Conservation (phyloP, 1,140 invertebrate species). For the Drosophila serrata region DNA sequence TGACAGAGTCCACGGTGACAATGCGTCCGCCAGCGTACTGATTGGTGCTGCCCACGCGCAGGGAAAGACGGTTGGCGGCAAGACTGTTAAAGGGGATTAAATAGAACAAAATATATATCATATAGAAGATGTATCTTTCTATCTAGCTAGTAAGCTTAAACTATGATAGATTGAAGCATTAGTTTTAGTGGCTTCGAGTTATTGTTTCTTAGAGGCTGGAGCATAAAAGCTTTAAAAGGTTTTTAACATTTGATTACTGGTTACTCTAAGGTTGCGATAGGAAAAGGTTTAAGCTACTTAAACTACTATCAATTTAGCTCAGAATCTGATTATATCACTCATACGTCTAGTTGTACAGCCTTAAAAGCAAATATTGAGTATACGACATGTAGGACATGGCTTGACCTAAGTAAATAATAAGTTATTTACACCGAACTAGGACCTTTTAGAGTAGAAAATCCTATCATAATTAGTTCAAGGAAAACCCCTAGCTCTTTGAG, state of each 20-base stretch:
- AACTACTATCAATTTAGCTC: background rate
- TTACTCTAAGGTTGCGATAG: no score
- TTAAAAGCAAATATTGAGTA: background rate
- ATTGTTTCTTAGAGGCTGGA: no score
- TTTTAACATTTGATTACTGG: background rate
- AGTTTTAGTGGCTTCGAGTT: no score
- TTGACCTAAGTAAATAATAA: background rate
- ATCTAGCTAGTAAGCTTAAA: no score
- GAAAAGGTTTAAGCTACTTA: no score
- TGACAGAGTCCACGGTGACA: conserved; percentile 21
- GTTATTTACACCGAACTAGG: no score
- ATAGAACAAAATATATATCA: no score
- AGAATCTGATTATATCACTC: background rate
- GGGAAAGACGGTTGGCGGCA: conserved; percentile 44
- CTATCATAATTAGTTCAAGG: background rate
- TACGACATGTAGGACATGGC: background rate
- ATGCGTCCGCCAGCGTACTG: conserved; percentile 74
- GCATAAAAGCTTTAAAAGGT: background rate
- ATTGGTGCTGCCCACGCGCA: conserved; percentile 78
- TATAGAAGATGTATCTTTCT: background rate
- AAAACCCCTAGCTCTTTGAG: background rate
- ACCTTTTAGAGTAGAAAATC: background rate
- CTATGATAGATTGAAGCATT: background rate
- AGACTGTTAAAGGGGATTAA: conserved; percentile 23
- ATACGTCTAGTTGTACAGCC: background rate